Evolutionary conservation across 1,140 invertebrate genomes (phyloP).

Genomic region (Arion vulgaris): DNA sequence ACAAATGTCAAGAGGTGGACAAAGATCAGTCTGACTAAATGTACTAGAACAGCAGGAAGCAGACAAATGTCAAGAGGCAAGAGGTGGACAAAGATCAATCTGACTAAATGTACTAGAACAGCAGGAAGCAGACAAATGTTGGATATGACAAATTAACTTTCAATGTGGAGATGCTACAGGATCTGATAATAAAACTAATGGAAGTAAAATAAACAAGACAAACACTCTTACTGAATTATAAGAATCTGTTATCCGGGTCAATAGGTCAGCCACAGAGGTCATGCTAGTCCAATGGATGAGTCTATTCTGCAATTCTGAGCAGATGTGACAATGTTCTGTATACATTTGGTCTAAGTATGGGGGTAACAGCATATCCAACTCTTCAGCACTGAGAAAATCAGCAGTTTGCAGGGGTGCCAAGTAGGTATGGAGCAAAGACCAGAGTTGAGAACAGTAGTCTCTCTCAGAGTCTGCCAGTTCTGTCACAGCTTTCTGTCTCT

Average conservation of each 20-base stretch:
- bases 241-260: slow-evolving; percentile 47
- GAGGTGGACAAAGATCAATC: too few relatives aligned
- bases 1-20: too few relatives aligned
- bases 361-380: slow-evolving; percentile 68
- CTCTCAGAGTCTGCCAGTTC: slow-evolving; percentile 72
- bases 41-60: too few relatives aligned
- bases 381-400: slow-evolving; percentile 63
- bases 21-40: too few relatives aligned
- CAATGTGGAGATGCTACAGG: background rate
- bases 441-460: slow-evolving; percentile 71
- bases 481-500: slow-evolving; percentile 65
- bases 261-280: slow-evolving; percentile 51
- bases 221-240: slow-evolving; percentile 46
- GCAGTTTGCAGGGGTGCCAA: slow-evolving; percentile 65
- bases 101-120: too few relatives aligned
- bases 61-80: too few relatives aligned
- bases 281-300: slow-evolving; percentile 63
- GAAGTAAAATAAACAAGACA: background rate
- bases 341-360: slow-evolving; percentile 69
- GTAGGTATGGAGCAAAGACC: slow-evolving; percentile 70
- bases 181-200: background rate
- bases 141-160: too few relatives aligned
- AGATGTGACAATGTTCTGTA: slow-evolving; percentile 70
- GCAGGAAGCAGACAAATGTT: too few relatives aligned
- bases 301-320: slow-evolving; percentile 69